Evolutionary conservation across 2,797 vertebrate species (phyloP).

Genomic region (Tapirus indicus): DNA sequence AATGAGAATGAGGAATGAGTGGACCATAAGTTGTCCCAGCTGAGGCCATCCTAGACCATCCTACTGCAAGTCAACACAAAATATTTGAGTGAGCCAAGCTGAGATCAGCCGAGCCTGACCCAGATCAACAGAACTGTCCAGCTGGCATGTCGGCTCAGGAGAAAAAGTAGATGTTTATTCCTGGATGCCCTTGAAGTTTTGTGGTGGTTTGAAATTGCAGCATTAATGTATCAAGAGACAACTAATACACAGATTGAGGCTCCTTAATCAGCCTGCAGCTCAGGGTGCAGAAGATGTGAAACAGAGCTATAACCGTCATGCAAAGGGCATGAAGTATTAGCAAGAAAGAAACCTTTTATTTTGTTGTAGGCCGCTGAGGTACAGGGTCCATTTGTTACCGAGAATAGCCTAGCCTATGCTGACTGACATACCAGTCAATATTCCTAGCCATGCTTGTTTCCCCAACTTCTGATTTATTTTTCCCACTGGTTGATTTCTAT

Average conservation of each 20-base stretch:
- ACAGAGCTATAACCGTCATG: neutral
- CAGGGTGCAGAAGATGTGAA: neutral
- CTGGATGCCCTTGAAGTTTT: neutral
- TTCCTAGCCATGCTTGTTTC: neutral
- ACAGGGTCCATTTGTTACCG: neutral
- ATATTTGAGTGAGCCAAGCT: neutral
- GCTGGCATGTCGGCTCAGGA: neutral
- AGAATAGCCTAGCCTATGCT: neutral
- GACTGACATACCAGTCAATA: neutral
- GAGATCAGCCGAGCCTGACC: neutral
- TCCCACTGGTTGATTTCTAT: neutral
- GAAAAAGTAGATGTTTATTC: constrained; percentile 16
- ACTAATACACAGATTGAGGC: neutral
- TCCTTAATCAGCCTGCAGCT: neutral
- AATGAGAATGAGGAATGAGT: neutral
- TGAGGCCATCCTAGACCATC: neutral
- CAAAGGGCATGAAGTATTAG: neutral
- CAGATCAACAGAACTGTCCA: neutral
- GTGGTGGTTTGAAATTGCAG: neutral
- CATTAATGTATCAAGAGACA: neutral
- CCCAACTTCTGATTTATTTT: neutral
- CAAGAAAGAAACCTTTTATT: neutral
- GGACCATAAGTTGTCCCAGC: neutral
- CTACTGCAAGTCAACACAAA: neutral
- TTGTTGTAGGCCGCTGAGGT: neutral